Percentiles rank a stretch among this genome's conserved stretches.
phyloP scores from a whole-genome alignment of 2,888 invertebrate genomes.

The Amblyjoppa fuscipennis region DNA sequence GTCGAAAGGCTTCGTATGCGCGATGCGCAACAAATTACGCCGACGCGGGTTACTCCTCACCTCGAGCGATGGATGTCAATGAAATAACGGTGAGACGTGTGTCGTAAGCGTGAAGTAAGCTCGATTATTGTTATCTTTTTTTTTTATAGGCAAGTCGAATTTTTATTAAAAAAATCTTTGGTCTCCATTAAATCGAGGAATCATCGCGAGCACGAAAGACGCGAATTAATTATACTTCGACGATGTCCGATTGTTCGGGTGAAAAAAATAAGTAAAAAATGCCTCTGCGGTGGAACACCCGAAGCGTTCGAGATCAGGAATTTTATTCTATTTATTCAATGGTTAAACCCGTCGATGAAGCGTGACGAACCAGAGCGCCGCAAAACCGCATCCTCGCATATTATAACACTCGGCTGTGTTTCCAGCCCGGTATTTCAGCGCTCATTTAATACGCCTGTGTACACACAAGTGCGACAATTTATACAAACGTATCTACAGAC shows the following conservation, averaged over 20 bases:
- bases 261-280: background rate
- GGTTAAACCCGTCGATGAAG: constrained; percentile 27
- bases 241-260: background rate
- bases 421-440: constrained; percentile 12
- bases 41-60: constrained; percentile 6
- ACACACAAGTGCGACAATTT: constrained; percentile 40
- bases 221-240: background rate
- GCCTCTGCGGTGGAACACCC: background rate
- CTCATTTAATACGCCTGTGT: constrained; percentile 33
- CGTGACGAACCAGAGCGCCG: constrained; percentile 47
- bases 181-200: background rate
- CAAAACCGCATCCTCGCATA: constrained; percentile 52
- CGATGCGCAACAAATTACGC: constrained; percentile 54
- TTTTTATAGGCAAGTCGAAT: background rate
- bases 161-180: background rate
- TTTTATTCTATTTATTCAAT: constrained; percentile 52
- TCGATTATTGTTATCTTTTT: background rate
- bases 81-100: constrained; percentile 7
- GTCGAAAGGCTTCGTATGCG: constrained; percentile 39
- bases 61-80: constrained; percentile 28
- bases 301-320: constrained; percentile 27
- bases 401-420: constrained; percentile 35
- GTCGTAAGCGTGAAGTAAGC: constrained; percentile 9
- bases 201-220: background rate
- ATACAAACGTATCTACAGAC: background rate